phyloP scores from a whole-genome alignment of 2,888 invertebrate species.

The Cephus nigrinus region DNA sequence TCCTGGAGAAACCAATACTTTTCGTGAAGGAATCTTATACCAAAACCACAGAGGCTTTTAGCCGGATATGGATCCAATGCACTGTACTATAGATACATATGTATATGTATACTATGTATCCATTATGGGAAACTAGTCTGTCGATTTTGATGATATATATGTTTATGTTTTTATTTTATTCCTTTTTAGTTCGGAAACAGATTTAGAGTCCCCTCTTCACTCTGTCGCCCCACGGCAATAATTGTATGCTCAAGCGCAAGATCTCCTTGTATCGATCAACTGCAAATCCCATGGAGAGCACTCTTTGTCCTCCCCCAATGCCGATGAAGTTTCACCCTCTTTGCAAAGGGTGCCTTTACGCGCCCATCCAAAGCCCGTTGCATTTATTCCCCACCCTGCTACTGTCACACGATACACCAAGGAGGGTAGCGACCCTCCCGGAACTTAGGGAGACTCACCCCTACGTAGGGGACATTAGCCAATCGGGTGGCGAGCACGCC shows the following conservation, averaged over 20 bases:
- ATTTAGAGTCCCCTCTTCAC: background rate
- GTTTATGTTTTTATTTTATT: background rate
- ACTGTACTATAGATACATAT: background rate
- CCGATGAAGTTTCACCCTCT: slow-evolving; percentile 3
- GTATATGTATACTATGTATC: background rate
- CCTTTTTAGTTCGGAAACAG: background rate
- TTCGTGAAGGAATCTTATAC: background rate
- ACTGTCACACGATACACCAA: slow-evolving; percentile 4
- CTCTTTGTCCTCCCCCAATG: background rate
- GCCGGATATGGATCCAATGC: background rate
- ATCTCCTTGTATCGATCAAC: slow-evolving; percentile 6
- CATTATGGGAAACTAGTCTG: background rate
- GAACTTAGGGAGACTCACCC: slow-evolving; percentile 13
- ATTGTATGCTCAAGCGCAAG: slow-evolving; percentile 1
- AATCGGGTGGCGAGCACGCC: slow-evolving; percentile 55
- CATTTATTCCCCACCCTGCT: background rate
- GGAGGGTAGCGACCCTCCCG: slow-evolving; percentile 29
- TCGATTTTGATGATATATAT: background rate
- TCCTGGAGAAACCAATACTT: background rate
- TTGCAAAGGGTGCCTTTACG: background rate
- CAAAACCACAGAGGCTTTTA: background rate
- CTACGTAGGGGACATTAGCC: slow-evolving; percentile 38
- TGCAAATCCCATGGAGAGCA: slow-evolving; percentile 7
- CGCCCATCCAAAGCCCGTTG: background rate
- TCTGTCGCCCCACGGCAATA: background rate